Percentiles rank a stretch among this genome's conserved stretches.
phyloP scores from a whole-genome alignment of 2,113 vertebrate species.

The Dromiciops gliroides region DNA sequence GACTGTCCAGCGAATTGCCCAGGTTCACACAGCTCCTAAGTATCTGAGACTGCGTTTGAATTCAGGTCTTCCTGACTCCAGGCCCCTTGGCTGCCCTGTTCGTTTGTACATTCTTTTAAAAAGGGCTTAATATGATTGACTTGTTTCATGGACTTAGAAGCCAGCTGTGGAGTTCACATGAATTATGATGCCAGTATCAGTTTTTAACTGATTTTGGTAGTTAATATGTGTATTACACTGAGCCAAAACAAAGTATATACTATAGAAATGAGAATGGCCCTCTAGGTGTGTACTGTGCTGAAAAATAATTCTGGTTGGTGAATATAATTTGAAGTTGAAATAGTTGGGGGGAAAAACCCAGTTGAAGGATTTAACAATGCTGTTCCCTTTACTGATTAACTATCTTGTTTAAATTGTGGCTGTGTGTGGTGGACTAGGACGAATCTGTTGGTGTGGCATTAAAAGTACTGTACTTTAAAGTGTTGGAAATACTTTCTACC shows the following conservation, averaged over 20 bases:
- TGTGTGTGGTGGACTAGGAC: not conserved
- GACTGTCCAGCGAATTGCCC: not conserved
- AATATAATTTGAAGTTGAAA: slow-evolving; percentile 37
- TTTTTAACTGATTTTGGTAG: slow-evolving; percentile 47
- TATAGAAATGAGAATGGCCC: not conserved
- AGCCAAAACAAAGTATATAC: not conserved
- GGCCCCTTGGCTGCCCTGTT: not conserved
- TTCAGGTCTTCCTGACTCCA: not conserved
- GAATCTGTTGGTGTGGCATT: slow-evolving; percentile 35
- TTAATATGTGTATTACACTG: slow-evolving; percentile 44
- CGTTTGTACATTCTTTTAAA: not conserved
- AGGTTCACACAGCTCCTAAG: not conserved
- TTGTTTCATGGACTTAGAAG: slow-evolving; percentile 40
- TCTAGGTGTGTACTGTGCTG: slow-evolving; percentile 16
- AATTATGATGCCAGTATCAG: too few relatives aligned
- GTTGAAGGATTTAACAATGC: slow-evolving; percentile 36
- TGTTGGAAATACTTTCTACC: not conserved
- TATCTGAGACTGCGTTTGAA: not conserved
- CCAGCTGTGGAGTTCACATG: slow-evolving; percentile 15
- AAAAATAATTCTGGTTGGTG: not conserved
- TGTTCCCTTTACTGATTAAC: slow-evolving; percentile 41
- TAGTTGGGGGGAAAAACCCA: not conserved
- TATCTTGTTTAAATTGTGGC: slow-evolving; percentile 42
- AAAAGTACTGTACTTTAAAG: not conserved
- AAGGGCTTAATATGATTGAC: slow-evolving; percentile 1